phyloP scores from a whole-genome alignment of 2,888 invertebrate species.

The Gasteruption jaculator region DNA sequence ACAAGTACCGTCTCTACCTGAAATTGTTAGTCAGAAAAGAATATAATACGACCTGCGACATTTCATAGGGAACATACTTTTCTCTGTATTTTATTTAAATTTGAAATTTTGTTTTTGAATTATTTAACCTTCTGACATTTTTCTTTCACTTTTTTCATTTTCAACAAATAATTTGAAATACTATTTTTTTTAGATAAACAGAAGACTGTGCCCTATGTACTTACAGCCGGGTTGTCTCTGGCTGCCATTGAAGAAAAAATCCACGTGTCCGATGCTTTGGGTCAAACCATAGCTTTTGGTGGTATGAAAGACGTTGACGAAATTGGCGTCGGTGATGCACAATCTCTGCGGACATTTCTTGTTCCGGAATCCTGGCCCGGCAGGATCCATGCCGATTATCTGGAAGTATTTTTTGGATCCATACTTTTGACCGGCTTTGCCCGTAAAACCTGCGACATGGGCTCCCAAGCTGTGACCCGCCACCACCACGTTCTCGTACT shows the following conservation, averaged over 20 bases:
- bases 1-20: no score
- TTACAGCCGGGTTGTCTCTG: slow-evolving; percentile 5
- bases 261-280: not conserved
- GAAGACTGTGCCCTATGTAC: no score
- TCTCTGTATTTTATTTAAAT: no score
- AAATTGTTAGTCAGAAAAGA: no score
- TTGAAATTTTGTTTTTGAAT: no score
- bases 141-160: no score
- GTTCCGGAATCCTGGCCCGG: slow-evolving; percentile 1
- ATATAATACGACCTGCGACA: no score
- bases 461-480: slow-evolving; percentile 10
- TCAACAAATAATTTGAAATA: no score
- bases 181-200: no score
- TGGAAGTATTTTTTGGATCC: not conserved
- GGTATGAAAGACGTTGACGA: slow-evolving; percentile 4
- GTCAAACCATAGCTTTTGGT: not conserved
- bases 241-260: slow-evolving; percentile 3
- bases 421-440: not conserved
- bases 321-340: slow-evolving; percentile 1
- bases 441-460: slow-evolving; percentile 9
- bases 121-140: no score
- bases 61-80: no score
- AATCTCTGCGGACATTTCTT: not conserved
- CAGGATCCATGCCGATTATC: slow-evolving; percentile 11
- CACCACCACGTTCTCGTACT: not conserved